Base-by-base conservation (phyloP, 2,888 invertebrate genomes). In the Archips crataeganus region DNA sequence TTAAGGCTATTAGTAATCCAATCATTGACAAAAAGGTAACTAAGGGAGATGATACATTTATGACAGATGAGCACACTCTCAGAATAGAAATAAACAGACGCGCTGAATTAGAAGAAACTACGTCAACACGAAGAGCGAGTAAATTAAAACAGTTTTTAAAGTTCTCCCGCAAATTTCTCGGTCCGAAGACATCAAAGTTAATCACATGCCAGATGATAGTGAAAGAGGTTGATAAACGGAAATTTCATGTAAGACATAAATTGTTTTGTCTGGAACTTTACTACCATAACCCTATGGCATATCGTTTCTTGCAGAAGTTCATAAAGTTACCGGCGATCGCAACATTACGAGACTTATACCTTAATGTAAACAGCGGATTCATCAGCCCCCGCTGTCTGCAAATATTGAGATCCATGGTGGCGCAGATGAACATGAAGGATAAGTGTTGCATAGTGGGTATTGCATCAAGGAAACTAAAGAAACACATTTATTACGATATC, bases 401-500 rank as follows among this genome's bases (percentile, higher is more conserved):
- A 8, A 4, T 64, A 3, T n/a, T 64, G 49, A 9, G n/a, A 15
- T 8, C 23, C 2, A 49, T 64, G 45, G 34, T 34, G 0, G 11
- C n/a, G 45, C 23, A 64, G 3, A 64, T 49, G 49, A 49, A 32
- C 2, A 47, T 49, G 11, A 64, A 32, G n/a, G 64, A 64, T 13
- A 47, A n/a, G 8, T 64, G n/a, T 36, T 64, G 64, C n/a, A 10
- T 64, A 23, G 23, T 64, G 6, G 64, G 32, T 13, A 13, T 64
- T 11, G 64, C 47, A 10, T 42, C 62, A 4, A 62, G 6, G 23
- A 23, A 4, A 10, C 2, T 62, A 15, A 62, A n/a, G 42, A 62
- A 62, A 42, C 64, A 64, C 34, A 6, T 64, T 8, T 64, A 64
- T 34, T 64, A 64, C 49, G 64, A 64, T 36, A 49, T 64, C 2